phyloP scores from a whole-genome alignment of 2,797 vertebrate genomes.

The Fistularia commersonii region DNA sequence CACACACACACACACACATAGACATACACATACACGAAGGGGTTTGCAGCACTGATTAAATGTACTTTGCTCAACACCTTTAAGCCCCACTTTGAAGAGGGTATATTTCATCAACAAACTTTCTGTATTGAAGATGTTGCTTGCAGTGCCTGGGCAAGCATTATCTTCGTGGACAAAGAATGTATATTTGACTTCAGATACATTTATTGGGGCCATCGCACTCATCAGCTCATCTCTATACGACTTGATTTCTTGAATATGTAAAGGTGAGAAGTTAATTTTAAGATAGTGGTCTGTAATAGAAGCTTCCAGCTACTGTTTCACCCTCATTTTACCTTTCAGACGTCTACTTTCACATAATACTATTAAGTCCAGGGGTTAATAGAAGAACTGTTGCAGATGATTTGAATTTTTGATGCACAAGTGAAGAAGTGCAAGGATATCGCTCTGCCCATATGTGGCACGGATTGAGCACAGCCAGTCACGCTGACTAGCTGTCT shows the following conservation, averaged over 20 bases:
- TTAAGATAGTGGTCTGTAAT: constrained; percentile 20
- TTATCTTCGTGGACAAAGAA: constrained; percentile 29
- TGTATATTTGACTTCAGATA: constrained; percentile 37
- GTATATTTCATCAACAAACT: constrained; percentile 60
- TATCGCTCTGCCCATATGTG: constrained; percentile 7
- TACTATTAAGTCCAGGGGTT: constrained; percentile 40
- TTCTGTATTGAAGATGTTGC: constrained; percentile 26
- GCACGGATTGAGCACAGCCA: constrained; percentile 36
- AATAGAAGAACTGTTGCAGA: constrained; percentile 38
- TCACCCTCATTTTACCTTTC: constrained; percentile 42
- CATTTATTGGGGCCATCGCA: constrained; percentile 25
- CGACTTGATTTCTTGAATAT: constrained; percentile 19
- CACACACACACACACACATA: constrained; percentile 8
- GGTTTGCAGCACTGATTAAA: constrained; percentile 67
- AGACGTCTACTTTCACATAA: constrained; percentile 38
- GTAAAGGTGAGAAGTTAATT: constrained; percentile 15
- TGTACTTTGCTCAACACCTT: constrained; percentile 40
- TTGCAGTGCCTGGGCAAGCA: constrained; percentile 24
- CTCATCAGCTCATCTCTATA: constrained; percentile 26
- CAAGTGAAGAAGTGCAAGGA: constrained; percentile 8
- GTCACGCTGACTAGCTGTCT: constrained; percentile 34
- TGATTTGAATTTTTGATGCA: constrained; percentile 42
- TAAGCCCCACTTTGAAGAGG: constrained; percentile 56
- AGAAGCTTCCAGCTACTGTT: constrained; percentile 24
- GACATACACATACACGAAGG: constrained; percentile 23